Percentiles rank a stretch among this genome's conserved stretches.
phyloP scores from a whole-genome alignment of 2,113 vertebrate genomes.

The Gymnarchus niloticus region DNA sequence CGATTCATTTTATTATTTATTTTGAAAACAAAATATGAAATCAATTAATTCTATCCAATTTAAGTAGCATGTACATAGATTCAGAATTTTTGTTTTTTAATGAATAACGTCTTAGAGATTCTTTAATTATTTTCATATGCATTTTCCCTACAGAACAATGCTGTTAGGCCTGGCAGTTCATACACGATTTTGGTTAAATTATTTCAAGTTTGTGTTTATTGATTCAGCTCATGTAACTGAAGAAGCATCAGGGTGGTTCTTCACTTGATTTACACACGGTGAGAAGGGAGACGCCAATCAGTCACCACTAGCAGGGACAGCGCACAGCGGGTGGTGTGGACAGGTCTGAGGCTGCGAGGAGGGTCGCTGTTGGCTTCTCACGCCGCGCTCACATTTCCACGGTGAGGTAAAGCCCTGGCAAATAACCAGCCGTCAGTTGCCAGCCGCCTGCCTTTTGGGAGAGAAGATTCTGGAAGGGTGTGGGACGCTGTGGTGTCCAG shows the following conservation, averaged over 20 bases:
- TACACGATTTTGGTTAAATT: background rate
- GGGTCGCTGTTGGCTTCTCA: background rate
- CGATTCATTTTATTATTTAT: background rate
- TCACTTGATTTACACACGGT: slow-evolving; percentile 7
- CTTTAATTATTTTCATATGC: slow-evolving; percentile 2
- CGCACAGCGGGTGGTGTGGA: background rate
- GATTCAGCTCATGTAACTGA: background rate
- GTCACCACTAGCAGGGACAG: background rate
- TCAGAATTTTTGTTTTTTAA: background rate
- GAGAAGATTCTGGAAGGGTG: slow-evolving; percentile 10
- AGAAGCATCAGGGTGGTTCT: background rate
- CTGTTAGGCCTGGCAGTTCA: background rate
- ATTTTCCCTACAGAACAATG: background rate
- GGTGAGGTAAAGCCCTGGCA: slow-evolving; percentile 12
- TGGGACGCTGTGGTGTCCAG: background rate
- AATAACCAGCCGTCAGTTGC: background rate
- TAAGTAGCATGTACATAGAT: background rate
- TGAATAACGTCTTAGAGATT: background rate
- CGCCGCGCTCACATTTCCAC: background rate
- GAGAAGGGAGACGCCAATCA: background rate
- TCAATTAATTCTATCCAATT: background rate
- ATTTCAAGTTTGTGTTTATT: background rate
- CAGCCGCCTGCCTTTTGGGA: slow-evolving; percentile 10
- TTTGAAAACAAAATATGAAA: background rate
- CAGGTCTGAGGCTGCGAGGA: background rate